Base-by-base conservation (phyloP, 1,140 invertebrate genomes). In the Drosophila subobscura region DNA sequence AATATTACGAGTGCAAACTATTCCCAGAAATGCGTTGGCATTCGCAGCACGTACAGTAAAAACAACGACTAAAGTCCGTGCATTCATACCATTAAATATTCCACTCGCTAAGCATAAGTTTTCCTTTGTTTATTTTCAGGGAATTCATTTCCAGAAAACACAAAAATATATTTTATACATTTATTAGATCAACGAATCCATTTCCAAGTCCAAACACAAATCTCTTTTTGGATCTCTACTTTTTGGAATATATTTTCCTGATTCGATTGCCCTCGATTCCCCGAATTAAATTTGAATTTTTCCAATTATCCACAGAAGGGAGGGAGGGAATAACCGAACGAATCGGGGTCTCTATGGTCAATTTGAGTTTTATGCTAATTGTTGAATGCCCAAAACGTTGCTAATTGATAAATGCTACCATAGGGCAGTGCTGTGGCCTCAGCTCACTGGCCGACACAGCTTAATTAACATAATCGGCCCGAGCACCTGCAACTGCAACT, bases 361-460 rank as follows among this genome's bases (percentile, higher is more conserved):
- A 53, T 64, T 83, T 73, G 60, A 66, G 65, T 58, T 45, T 68
- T 58, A 68, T 66, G 67, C 78, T 70, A 70, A 73, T 63, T 70
- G 57, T 37, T 73, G 29, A 70, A 56, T 55, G 41, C 42, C 53
- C 51, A 45, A 53, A 58, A 61, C 59, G 55, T 67, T 79, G 80
- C 72, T 83, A 83, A 83, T 76, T 76, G 79, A 73, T 70, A 85
- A 83, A 78, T 59, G 79, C 64, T 72, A 47, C 61, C 75, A 29
- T 23, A 46, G 45, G 54, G 41, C 54, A 56, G 4, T 44, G 6
- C 14, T 44, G 6, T 7, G 3, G 23, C 20, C 20, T n/a, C 40
- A 4, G n/a, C 40, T 10, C 54, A 14, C 25, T 25, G 14, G 27
- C 2, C n/a, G 8, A 8, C 40, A 2, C 40, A n/a, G n/a, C 12